These are phyloP conservation scores for Buceros bicornis DNA, from an alignment of 2,797 vertebrate genomes.

Conservation along the genomic window DNA sequence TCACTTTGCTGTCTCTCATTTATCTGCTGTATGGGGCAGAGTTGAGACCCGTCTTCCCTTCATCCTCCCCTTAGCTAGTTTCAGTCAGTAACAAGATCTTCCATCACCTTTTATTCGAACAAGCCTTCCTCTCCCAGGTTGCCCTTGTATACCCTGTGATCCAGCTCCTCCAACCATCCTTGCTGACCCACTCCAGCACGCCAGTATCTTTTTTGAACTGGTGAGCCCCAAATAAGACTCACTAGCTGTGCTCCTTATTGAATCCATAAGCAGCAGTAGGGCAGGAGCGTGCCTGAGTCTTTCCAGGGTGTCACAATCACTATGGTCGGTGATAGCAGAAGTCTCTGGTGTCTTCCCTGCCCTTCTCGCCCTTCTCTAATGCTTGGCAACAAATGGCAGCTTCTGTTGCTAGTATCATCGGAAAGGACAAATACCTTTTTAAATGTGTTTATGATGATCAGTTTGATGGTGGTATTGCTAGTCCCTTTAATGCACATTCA, in stretches of 20 bases:
- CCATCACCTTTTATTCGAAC: neutral
- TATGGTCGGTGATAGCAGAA: neutral
- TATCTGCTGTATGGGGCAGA: rapidly evolving
- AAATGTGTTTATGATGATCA: neutral
- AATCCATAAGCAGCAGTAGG: neutral
- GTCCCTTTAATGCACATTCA: neutral
- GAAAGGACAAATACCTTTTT: neutral
- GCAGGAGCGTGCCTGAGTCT: rapidly evolving
- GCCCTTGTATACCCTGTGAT: neutral
- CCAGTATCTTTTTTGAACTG: neutral
- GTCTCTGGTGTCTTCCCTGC: neutral
- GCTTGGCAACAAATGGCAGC: neutral
- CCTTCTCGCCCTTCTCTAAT: neutral
- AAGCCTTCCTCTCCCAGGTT: neutral
- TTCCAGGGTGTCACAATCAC: neutral
- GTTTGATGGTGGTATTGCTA: neutral
- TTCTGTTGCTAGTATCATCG: neutral
- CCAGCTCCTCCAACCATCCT: rapidly evolving
- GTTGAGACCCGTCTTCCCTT: neutral
- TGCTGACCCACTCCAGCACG: neutral
- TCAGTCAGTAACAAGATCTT: neutral
- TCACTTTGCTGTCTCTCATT: neutral
- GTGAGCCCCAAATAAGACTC: neutral
- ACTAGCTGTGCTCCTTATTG: neutral
- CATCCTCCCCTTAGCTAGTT: neutral